Base-by-base conservation (phyloP, 2,888 invertebrate genomes). In the Onthophagus sagittarius region DNA sequence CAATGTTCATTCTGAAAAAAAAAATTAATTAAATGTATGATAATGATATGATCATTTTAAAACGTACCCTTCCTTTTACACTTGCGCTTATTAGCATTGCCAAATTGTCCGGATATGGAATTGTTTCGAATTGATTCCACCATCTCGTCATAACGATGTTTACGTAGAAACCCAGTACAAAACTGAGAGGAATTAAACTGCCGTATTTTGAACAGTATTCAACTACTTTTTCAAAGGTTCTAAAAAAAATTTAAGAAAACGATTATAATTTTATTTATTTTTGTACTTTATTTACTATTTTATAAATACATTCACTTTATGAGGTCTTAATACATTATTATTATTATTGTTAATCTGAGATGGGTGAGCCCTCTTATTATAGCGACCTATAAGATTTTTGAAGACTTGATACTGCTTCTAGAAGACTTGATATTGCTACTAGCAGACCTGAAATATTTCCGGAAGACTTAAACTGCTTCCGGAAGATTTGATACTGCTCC, bases 161-260 rank as follows among this genome's bases (percentile, higher is more conserved):
- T 69, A 97, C 96, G 86, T 96, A 97, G 87, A 97, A 97, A 78
- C 97, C 97, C 78, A 97, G 88, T 75, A 97, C 95, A 84, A 97
- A 97, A 33, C 96, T 95, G 77, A 97, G 85, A n/a, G 97, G 97
- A 78, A 97, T 96, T 78, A 95, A 89, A 84, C 92, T 93, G 78
- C 92, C 93, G 86, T 94, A 95, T 78, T 90, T 90, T 81, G 92
- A 91, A 86, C 96, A 97, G 85, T 96, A 96, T 76, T 89, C 89
- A 0, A 93, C 93, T 70, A 96, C 87, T 75, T 90, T 90, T 85
- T 94, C 95, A 84, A 96, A 97, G 72, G 89, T 83, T 82, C 94
- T 94, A 82, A 74, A 62, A 69, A 63, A 70, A 72, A 70, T 74
- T 0, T 5, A 15, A 63, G 15, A 72, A 32, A 64, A 64, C n/a